Evolutionary conservation across 2,888 invertebrate genomes (phyloP).

Genomic region (Synanthedon tipuliformis): DNA sequence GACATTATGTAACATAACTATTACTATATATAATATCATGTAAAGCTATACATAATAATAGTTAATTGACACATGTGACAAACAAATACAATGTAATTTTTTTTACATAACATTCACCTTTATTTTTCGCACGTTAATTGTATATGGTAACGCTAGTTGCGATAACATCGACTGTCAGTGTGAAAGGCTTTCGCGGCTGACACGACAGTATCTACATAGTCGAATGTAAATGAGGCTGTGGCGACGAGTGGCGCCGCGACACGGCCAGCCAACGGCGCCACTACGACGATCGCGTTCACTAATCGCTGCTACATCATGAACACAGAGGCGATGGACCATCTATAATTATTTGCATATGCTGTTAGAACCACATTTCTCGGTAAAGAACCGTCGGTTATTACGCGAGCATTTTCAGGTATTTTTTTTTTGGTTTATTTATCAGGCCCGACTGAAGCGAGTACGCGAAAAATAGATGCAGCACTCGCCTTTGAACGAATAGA

Average conservation of each 20-base stretch:
- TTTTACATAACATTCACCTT: no score
- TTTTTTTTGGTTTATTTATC: no score
- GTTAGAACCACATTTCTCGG: not conserved
- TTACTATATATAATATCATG: no score
- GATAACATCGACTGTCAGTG: not conserved
- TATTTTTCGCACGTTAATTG: no score
- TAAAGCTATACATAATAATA: no score
- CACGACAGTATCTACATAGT: slow-evolving; percentile 7
- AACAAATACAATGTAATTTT: no score
- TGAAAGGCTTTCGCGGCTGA: not conserved
- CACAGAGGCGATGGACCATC: not conserved
- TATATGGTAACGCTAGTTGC: no score
- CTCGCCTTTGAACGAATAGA: no score
- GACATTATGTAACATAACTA: no score
- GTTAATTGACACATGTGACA: no score
- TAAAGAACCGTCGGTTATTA: not conserved
- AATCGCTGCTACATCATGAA: slow-evolving; percentile 5
- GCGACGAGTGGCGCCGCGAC: slow-evolving; percentile 13
- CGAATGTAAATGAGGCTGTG: slow-evolving; percentile 49
- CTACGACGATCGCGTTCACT: slow-evolving; percentile 7
- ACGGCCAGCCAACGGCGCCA: slow-evolving; percentile 38
- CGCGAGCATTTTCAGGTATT: not conserved
- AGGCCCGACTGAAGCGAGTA: no score
- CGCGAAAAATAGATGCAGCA: no score
- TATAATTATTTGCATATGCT: not conserved